phyloP scores from a whole-genome alignment of 2,113 vertebrate species.

The Arenaria interpres region DNA sequence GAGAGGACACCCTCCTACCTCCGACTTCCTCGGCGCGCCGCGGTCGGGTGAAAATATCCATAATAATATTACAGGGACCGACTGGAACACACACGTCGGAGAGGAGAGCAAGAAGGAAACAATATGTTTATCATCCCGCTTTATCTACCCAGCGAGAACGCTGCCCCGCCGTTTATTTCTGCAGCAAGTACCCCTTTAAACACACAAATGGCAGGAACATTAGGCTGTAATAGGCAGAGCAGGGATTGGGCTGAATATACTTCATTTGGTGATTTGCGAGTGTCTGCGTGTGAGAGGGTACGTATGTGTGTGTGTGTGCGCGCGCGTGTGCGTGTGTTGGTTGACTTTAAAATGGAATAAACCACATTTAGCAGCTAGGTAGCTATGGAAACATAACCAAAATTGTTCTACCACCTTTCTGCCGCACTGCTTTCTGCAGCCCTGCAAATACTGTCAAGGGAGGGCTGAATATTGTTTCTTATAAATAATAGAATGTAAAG shows the following conservation, averaged over 20 bases:
- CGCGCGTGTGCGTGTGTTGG: constrained; percentile 53
- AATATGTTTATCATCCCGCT: constrained; percentile 32
- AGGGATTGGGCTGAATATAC: constrained; percentile 57
- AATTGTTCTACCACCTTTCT: constrained; percentile 78
- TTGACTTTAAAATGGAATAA: constrained; percentile 79
- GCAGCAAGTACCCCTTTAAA: constrained; percentile 62
- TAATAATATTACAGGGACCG: constrained; percentile 18
- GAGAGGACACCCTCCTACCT: constrained; percentile 75
- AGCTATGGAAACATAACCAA: constrained; percentile 84
- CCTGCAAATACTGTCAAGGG: constrained; percentile 72
- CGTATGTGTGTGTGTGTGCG: constrained; percentile 26
- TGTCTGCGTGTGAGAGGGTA: background rate
- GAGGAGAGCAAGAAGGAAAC: constrained; percentile 9
- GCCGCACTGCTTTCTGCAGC: constrained; percentile 70
- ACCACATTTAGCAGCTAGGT: constrained; percentile 77
- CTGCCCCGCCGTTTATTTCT: constrained; percentile 54
- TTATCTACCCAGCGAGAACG: background rate
- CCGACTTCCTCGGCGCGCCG: background rate
- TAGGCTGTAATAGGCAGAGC: constrained; percentile 54
- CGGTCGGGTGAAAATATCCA: background rate
- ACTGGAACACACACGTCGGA: constrained; percentile 45
- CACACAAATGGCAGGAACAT: constrained; percentile 30
- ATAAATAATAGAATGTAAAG: constrained; percentile 80
- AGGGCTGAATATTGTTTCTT: constrained; percentile 76
- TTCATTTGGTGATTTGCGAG: constrained; percentile 29